phyloP scores from a whole-genome alignment of 2,888 invertebrate species.

The Graphium colonna region DNA sequence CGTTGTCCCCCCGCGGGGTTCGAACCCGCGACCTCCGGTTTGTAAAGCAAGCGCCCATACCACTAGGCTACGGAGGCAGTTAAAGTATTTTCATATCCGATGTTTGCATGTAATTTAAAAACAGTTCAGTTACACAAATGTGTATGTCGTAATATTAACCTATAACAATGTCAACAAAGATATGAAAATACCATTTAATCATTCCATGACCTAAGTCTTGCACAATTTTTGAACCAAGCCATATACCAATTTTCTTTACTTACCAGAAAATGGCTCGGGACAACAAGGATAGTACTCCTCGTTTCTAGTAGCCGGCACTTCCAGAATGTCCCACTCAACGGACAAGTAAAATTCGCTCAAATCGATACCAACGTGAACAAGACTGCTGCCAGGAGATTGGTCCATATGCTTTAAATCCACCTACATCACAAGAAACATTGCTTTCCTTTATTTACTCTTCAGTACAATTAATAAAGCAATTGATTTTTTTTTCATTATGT shows the following conservation, averaged over 20 bases:
- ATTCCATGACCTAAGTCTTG: not conserved
- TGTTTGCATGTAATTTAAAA: no score
- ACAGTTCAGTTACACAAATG: no score
- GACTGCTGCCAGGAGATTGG: conserved; percentile 89
- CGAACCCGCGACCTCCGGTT: no score
- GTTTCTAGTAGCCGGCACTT: conserved; percentile 94
- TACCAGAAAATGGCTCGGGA: conserved; percentile 91
- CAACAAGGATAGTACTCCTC: conserved; percentile 96
- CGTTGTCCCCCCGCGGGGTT: no score
- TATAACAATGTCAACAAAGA: no score
- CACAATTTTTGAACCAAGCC: no score
- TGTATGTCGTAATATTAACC: no score
- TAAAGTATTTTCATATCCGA: no score
- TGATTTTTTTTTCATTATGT: no score
- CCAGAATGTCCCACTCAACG: conserved; percentile 98
- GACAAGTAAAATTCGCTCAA: conserved; percentile 97
- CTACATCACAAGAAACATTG: conserved; percentile 57
- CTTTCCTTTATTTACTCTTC: not conserved
- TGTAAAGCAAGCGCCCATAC: no score
- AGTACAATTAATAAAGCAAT: not conserved
- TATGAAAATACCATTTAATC: no score
- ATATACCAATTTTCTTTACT: conserved; percentile 19
- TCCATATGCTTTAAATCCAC: conserved; percentile 94
- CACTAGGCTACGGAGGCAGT: no score
- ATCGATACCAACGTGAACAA: conserved; percentile 94